phyloP scores from a whole-genome alignment of 2,888 invertebrate species.

The Creontiades dilutus region DNA sequence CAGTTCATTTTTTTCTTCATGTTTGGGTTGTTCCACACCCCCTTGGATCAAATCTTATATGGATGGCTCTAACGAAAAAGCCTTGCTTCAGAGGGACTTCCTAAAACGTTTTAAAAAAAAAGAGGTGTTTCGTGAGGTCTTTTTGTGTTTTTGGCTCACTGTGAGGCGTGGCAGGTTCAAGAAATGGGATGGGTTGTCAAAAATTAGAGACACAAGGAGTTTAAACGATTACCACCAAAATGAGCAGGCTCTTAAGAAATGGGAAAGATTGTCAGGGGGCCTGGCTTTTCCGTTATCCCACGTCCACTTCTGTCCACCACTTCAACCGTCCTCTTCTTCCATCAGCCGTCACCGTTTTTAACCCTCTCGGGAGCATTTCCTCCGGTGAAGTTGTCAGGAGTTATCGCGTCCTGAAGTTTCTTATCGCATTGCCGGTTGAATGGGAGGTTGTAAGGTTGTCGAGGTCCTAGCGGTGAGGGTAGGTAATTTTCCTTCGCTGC shows the following conservation, averaged over 20 bases:
- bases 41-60: no score
- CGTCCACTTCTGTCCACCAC: background rate
- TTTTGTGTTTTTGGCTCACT: no score
- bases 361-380: background rate
- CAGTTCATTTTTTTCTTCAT: no score
- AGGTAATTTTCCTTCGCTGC: slow-evolving; percentile 1
- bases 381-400: slow-evolving; percentile 15
- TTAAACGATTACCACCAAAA: background rate
- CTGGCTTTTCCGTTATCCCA: background rate
- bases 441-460: slow-evolving; percentile 9
- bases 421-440: background rate
- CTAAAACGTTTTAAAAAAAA: no score
- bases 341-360: background rate
- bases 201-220: background rate
- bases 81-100: no score
- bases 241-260: background rate
- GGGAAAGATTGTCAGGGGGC: background rate
- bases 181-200: no score
- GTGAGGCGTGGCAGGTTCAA: no score
- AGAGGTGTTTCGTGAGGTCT: no score
- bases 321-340: background rate
- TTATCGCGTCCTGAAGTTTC: background rate
- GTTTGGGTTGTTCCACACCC: no score
- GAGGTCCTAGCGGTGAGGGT: background rate
- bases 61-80: no score